Evolutionary conservation across 2,113 vertebrate genomes (phyloP).

Genomic region (Phyllostomus hastatus): DNA sequence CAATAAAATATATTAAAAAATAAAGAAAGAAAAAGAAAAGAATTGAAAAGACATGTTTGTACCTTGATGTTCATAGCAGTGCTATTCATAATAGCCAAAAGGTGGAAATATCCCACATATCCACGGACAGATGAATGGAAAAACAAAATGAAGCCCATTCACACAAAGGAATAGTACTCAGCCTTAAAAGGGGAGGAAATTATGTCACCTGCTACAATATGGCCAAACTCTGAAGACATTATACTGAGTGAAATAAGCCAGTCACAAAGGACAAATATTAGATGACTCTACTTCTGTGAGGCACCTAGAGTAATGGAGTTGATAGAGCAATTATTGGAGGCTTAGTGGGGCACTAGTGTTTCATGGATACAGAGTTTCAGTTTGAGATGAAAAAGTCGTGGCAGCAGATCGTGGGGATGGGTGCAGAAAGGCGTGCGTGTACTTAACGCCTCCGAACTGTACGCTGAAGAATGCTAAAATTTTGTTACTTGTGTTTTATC

Average conservation of each 20-base stretch:
- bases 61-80: neutral
- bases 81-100: neutral
- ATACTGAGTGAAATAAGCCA: neutral
- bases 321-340: neutral
- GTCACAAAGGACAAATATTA: neutral
- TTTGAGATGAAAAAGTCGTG: neutral
- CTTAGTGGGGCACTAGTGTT: neutral
- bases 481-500: neutral
- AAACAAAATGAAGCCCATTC: neutral
- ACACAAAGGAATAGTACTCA: neutral
- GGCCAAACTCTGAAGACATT: neutral
- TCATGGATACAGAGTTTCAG: neutral
- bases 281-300: neutral
- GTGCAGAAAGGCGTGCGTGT: neutral
- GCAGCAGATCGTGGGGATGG: neutral
- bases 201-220: neutral
- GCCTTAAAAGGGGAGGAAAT: neutral
- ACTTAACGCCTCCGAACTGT: neutral
- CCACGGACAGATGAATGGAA: neutral
- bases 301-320: neutral
- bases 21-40: neutral
- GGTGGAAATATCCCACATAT: neutral
- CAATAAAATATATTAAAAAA: too few relatives aligned
- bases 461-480: neutral
- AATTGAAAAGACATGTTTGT: neutral